These are phyloP conservation scores for Lasiurus cinereus DNA, from an alignment of 2,113 vertebrate species.

Conservation along the genomic window DNA sequence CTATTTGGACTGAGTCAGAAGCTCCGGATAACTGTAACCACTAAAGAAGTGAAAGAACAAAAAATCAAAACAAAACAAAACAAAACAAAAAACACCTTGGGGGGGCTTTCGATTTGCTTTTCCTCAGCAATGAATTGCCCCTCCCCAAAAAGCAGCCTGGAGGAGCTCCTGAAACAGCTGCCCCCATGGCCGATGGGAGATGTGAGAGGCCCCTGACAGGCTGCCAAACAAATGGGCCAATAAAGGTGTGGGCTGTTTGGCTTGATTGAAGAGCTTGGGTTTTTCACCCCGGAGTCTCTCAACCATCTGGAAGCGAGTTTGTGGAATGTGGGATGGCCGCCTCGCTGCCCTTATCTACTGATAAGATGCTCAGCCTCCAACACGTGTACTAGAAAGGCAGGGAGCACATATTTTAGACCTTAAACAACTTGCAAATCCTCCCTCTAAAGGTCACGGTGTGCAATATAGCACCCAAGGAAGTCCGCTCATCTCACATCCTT, in stretches of 20 bases:
- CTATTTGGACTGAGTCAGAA: constrained; percentile 84
- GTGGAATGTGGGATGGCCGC: constrained; percentile 86
- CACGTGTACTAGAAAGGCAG: constrained; percentile 58
- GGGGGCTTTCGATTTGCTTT: constrained; percentile 78
- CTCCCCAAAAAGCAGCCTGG: constrained; percentile 76
- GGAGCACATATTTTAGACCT: constrained; percentile 79
- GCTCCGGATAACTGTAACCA: constrained; percentile 83
- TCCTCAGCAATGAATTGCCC: constrained; percentile 81
- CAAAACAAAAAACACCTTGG: neutral
- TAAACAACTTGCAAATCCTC: constrained; percentile 62
- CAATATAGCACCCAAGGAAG: neutral
- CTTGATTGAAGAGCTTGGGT: constrained; percentile 83
- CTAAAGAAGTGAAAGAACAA: constrained; percentile 66
- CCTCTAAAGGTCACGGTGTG: constrained; percentile 41
- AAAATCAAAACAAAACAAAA: neutral
- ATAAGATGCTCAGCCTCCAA: constrained; percentile 85
- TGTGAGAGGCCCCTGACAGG: constrained; percentile 80
- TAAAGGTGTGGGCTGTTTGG: constrained; percentile 83
- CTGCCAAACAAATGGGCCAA: constrained; percentile 86
- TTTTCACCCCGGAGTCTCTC: constrained; percentile 81
- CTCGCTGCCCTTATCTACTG: constrained; percentile 84
- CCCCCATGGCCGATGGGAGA: constrained; percentile 83
- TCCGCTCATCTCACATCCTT: neutral
- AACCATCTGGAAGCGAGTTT: constrained; percentile 86
- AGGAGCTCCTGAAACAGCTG: constrained; percentile 87